Percentiles rank a stretch among this genome's conserved stretches.
phyloP scores from a whole-genome alignment of 2,888 invertebrate species.

The Icerya purchasi region DNA sequence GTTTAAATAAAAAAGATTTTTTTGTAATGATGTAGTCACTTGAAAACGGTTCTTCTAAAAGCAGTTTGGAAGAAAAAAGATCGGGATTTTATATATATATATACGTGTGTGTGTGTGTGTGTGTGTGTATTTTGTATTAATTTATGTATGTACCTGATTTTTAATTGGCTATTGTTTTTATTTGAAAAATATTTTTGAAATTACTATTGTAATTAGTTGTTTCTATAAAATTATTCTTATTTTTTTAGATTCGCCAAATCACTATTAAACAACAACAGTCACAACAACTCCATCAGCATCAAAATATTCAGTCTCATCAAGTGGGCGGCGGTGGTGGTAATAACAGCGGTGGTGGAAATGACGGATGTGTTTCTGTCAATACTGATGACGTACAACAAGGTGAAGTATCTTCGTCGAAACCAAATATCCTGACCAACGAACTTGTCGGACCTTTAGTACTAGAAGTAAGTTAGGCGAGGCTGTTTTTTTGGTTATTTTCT shows the following conservation, averaged over 20 bases:
- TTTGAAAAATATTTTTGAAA: too few species aligned
- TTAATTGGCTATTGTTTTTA: too few species aligned
- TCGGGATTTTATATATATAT: too few species aligned
- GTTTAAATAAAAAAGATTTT: too few species aligned
- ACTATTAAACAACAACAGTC: slow-evolving; percentile 36
- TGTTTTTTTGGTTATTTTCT: not conserved
- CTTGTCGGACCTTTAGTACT: slow-evolving; percentile 47
- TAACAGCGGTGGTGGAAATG: slow-evolving; percentile 8
- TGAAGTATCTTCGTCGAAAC: slow-evolving; percentile 84
- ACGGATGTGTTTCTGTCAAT: slow-evolving; percentile 22
- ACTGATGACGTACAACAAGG: slow-evolving; percentile 76
- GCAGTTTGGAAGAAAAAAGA: too few species aligned
- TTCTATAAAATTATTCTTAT: not conserved
- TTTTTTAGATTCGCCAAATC: not conserved
- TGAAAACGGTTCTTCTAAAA: too few species aligned
- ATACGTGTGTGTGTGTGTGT: not conserved
- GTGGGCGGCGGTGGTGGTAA: slow-evolving; percentile 1
- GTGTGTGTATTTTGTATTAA: not conserved
- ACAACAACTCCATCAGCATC: slow-evolving; percentile 26
- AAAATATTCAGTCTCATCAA: slow-evolving; percentile 5
- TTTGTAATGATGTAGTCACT: too few species aligned
- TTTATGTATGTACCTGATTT: not conserved
- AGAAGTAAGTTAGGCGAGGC: slow-evolving; percentile 31
- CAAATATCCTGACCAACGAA: slow-evolving; percentile 46
- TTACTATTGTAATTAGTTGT: not conserved